These are phyloP conservation scores for Etheostoma spectabile DNA, from an alignment of 2,113 vertebrate species.

Conservation along the genomic window DNA sequence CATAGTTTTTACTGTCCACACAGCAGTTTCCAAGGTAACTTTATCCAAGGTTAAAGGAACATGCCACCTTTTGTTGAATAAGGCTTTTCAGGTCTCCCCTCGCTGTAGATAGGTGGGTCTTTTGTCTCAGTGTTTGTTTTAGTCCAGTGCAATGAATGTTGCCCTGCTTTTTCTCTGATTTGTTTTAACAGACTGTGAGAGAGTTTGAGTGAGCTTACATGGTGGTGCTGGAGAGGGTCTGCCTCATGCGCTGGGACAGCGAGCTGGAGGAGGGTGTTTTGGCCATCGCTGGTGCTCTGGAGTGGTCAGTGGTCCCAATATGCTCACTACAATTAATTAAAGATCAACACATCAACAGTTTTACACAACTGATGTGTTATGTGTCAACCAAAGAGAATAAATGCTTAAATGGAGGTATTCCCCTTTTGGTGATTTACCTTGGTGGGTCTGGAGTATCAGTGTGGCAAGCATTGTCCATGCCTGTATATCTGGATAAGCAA, in stretches of 20 bases:
- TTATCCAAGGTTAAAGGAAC: too few species aligned
- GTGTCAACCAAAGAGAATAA: not conserved
- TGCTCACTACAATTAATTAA: constrained; percentile 85
- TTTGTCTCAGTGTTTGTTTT: too few species aligned
- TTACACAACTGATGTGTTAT: not conserved
- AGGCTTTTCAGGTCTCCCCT: too few species aligned
- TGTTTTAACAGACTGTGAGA: not conserved
- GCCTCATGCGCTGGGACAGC: constrained; percentile 90
- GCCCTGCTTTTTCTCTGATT: not conserved
- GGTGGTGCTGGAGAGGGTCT: constrained; percentile 90
- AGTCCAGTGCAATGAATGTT: not conserved
- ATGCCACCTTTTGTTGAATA: too few species aligned
- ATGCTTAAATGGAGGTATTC: not conserved
- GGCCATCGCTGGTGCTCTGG: constrained; percentile 90
- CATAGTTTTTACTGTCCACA: not conserved
- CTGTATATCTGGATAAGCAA: constrained; percentile 83
- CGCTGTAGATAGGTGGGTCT: too few species aligned
- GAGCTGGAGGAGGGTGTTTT: constrained; percentile 93
- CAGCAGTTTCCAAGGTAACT: not conserved
- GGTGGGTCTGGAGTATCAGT: constrained; percentile 85
- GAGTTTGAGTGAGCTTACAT: constrained; percentile 88
- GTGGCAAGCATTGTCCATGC: constrained; percentile 82
- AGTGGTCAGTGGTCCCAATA: constrained; percentile 93
- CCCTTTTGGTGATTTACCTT: constrained; percentile 82
- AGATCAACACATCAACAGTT: not conserved